Evolutionary conservation across 2,113 vertebrate genomes (phyloP).

Genomic region (Sterna hirundo): DNA sequence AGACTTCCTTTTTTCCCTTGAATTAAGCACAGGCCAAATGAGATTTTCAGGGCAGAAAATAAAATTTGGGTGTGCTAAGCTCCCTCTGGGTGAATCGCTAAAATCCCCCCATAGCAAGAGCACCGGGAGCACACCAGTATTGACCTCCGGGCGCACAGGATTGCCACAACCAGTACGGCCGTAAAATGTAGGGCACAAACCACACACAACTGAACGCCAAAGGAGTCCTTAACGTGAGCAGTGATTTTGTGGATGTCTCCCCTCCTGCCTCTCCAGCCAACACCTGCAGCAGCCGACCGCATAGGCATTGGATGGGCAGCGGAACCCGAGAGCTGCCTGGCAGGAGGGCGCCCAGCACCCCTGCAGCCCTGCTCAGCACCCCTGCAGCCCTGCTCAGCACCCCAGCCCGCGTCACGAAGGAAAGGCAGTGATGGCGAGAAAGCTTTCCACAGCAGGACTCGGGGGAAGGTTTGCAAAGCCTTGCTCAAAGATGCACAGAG

Average conservation of each 20-base stretch:
- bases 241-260: background rate
- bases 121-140: background rate
- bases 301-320: background rate
- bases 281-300: fast-evolving
- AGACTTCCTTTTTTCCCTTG: background rate
- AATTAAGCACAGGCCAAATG: background rate
- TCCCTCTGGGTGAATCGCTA: background rate
- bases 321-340: background rate
- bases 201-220: too few species aligned
- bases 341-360: background rate
- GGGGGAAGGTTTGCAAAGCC: background rate
- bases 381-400: background rate
- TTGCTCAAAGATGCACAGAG: background rate
- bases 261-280: background rate
- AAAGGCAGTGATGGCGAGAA: fast-evolving
- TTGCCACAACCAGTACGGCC: fast-evolving
- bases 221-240: background rate
- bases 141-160: fast-evolving
- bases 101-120: background rate
- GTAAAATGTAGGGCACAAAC: background rate
- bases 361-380: background rate
- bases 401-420: too few species aligned
- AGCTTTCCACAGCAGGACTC: background rate
- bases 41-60: background rate
- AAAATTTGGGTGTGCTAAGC: background rate